Conservation (phyloP, 1,140 invertebrate genomes). For the Pseudomyrmex dendroicus region DNA sequence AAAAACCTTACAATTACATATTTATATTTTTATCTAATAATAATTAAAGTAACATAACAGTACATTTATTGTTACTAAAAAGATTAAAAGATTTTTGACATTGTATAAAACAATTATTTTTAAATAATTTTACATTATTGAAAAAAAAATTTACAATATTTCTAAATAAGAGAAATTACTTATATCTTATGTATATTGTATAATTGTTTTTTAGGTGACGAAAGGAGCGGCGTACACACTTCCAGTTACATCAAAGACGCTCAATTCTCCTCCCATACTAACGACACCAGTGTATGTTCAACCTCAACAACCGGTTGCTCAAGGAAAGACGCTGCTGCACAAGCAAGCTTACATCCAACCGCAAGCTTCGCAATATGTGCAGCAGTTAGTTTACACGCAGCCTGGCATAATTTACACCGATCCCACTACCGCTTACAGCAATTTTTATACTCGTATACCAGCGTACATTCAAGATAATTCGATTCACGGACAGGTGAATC, state of each 20-base stretch:
- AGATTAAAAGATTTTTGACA: background rate
- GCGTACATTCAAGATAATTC: conserved; percentile 78
- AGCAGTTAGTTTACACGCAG: conserved; percentile 77
- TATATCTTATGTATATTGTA: no score
- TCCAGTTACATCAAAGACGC: conserved; percentile 53
- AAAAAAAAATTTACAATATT: no score
- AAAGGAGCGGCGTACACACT: conserved; percentile 37
- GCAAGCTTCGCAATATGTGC: conserved; percentile 66
- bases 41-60: background rate
- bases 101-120: no score
- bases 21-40: background rate
- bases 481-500: conserved; percentile 72
- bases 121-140: no score
- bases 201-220: conserved; percentile 33
- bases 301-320: conserved; percentile 43
- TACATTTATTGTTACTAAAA: conserved; percentile 1
- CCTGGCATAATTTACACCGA: conserved; percentile 75
- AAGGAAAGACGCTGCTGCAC: conserved; percentile 67
- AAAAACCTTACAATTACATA: background rate
- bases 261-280: background rate
- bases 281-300: conserved; percentile 50
- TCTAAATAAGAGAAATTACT: no score
- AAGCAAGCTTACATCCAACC: conserved; percentile 74
- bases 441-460: conserved; percentile 73
- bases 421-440: conserved; percentile 73